phyloP scores from a whole-genome alignment of 2,888 invertebrate genomes.

The Drosophila pseudotakahashii region DNA sequence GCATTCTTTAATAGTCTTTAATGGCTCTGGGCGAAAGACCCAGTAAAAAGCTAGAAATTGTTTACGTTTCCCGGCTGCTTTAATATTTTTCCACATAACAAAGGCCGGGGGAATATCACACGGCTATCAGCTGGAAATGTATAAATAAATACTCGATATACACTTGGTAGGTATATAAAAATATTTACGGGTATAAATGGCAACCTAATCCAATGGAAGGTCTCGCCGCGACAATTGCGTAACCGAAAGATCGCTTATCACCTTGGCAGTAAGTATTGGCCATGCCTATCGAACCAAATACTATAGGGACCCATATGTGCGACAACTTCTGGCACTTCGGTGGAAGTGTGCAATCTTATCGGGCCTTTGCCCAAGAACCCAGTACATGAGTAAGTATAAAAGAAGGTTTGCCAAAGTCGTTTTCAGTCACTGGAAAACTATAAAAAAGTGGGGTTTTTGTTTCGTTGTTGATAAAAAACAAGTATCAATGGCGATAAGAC shows the following conservation, averaged over 20 bases:
- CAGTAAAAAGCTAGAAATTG: conserved; percentile 16
- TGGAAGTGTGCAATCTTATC: conserved; percentile 64
- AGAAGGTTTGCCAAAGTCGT: not conserved
- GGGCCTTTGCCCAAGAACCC: conserved; percentile 14
- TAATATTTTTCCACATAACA: conserved; percentile 46
- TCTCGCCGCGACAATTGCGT: conserved; percentile 50
- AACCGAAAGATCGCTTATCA: conserved; percentile 58
- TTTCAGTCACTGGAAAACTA: not conserved
- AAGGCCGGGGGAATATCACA: conserved; percentile 37
- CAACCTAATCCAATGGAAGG: conserved; percentile 35
- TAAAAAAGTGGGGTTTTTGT: conserved; percentile 7
- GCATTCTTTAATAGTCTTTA: conserved; percentile 57
- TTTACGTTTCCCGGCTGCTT: conserved; percentile 20
- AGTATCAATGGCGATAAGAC: conserved; percentile 15
- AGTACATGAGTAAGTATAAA: conserved; percentile 16
- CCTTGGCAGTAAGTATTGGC: conserved; percentile 27
- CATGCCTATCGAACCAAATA: conserved; percentile 17
- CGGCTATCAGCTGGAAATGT: conserved; percentile 46
- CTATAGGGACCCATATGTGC: conserved; percentile 11
- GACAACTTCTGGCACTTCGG: conserved; percentile 29
- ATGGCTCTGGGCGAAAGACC: conserved; percentile 31
- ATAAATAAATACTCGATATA: conserved; percentile 13
- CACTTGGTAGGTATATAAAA: not conserved
- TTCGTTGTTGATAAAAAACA: conserved; percentile 20
- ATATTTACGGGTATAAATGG: conserved; percentile 4